Base-by-base conservation (phyloP, 2,797 vertebrate species). In the Galagoides demidoff region DNA sequence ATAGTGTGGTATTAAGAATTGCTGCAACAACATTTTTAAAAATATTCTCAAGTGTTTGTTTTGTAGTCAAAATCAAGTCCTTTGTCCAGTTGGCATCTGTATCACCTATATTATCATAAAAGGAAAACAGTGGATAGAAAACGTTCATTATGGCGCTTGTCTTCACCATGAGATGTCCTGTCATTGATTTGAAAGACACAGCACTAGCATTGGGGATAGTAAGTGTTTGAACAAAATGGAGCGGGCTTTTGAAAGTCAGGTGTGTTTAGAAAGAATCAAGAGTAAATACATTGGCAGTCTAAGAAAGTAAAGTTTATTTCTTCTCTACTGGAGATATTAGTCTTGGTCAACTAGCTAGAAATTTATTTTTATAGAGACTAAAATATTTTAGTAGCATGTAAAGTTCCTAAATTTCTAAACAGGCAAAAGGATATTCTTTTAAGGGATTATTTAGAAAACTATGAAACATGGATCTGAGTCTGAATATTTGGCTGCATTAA, bases 401-500 rank as follows among this genome's bases (percentile, higher is more conserved):
- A 92, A 17, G n/a, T 76, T 92, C 63, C 85, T 49, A 82, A 92
- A 59, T 78, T 14, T 83, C 45, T 90, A 77, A 76, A 85, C n/a
- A 66, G 34, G 70, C 17, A 79, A 31, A 83, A 77, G 59, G 14
- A 39, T 61, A 39, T 45, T 71, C 55, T n/a, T 55, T 66, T 49
- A 93, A 61, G 9, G 3, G 27, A 37, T 68, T 79, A 77, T 92
- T 95, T 83, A 85, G 37, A 95, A 90, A 86, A 49, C 39, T 45
- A 88, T 74, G 27, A 70, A 66, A 76, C 34, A 76, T 20, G 61
- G 13, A 94, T 37, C 12, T 90, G 79, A 81, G 59, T 78, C 7
- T 83, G 25, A 85, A 71, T 70, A 90, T 92, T 95, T 94, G 93
- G 66, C 22, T 77, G 59, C 29, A 73, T 93, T 57, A 92, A 95